Evolutionary conservation across 2,797 vertebrate genomes (phyloP), one percentile per base, ranked within the genome.

Genomic region (Mormyrops boulengeri): DNA sequence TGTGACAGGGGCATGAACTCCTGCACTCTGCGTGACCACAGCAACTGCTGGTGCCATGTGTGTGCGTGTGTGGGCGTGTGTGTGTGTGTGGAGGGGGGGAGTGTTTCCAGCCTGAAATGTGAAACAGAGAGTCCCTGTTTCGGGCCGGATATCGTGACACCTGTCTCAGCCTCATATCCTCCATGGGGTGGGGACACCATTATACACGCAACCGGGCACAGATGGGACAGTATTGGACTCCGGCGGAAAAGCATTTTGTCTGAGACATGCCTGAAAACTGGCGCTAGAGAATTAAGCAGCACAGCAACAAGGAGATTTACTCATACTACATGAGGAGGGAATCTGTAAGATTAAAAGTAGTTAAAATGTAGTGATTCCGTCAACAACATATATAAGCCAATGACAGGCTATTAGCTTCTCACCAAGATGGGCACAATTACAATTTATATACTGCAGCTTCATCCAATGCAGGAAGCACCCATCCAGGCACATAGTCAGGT

Each of bases 1-100:
- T 88, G 85, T 93, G 90, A 92, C 91, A 91, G 89, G 82, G 87
- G 89, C 49, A 88, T 92, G 93, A 95, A 93, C 92, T 87, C 82
- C 90, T 93, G 92, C 91, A 91, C 92, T 49, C 7, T 90, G 84
- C 50, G 88, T 53, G 93, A 94, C 92, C 66, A 87, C 91, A 89
- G 93, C 96, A 96, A 95, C 94, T 96, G 96, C 89, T 55, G 88
- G 1, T 89, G 85, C 11, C 52, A 9, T 22, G 44, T 86, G 73
- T 34, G 82, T 60, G 38, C 44, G 55, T 57, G 55, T 57, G 82
- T 60, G 38, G 53, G 55, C n/a, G 55, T 57, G 5, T 6, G 53
- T 1, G 52, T 50, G 49, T 50, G 9, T 1, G 50, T 9, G 47
- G 7, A 0, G 73, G 3, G 88, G 80, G 38, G 41, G 86, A 77